Evolutionary conservation across 2,113 vertebrate genomes (phyloP).

Genomic region (Aplodontia rufa): DNA sequence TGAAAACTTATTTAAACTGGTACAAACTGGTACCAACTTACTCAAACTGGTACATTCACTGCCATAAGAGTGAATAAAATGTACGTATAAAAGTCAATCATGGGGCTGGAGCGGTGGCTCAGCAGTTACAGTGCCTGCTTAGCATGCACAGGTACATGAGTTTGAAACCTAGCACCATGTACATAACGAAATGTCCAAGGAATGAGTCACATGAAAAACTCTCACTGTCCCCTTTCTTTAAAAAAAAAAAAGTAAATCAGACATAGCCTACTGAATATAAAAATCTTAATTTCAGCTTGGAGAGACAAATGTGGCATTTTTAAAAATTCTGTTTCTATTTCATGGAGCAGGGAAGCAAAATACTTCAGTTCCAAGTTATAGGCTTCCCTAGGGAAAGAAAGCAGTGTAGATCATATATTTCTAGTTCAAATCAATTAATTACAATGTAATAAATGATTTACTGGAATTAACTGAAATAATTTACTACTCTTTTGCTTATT

Average conservation of each 20-base stretch:
- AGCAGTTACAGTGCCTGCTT: no score
- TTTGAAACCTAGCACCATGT: no score
- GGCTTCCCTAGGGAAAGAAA: neutral
- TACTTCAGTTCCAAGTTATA: neutral
- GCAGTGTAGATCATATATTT: neutral
- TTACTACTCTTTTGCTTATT: neutral
- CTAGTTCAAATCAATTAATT: neutral
- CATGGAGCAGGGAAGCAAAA: neutral
- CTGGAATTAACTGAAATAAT: neutral
- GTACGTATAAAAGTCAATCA: no score
- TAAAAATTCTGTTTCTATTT: conserved; percentile 47
- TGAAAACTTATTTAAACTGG: no score
- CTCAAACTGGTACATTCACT: neutral
- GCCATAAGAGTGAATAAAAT: neutral
- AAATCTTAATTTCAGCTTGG: neutral
- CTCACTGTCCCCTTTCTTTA: no score
- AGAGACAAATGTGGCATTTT: neutral
- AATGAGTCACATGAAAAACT: no score
- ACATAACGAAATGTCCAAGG: no score
- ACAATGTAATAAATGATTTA: neutral
- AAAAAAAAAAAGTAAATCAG: neutral
- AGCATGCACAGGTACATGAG: no score
- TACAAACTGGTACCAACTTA: no score
- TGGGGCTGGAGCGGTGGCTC: no score
- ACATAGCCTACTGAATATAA: neutral